Conservation (phyloP, 2,888 invertebrate genomes). For the Phasia obesa region DNA sequence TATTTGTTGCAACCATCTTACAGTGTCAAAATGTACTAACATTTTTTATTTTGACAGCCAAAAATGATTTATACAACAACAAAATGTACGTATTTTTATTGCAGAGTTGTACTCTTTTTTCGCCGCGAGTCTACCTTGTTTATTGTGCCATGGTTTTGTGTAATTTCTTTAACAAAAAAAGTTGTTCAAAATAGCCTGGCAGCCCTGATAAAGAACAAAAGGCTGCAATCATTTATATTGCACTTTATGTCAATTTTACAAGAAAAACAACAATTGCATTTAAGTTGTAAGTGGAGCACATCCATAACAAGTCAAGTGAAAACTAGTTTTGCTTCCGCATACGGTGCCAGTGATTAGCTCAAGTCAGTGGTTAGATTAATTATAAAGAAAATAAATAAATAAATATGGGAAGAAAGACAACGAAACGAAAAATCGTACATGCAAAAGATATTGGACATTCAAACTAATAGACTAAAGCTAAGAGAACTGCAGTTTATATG, state of each 20-base stretch:
- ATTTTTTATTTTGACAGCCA: too few relatives aligned
- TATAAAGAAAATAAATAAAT: constrained; percentile 62
- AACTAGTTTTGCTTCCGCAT: constrained; percentile 73
- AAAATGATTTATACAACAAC: too few relatives aligned
- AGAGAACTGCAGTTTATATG: constrained; percentile 23
- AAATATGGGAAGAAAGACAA: constrained; percentile 61
- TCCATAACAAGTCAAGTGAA: constrained; percentile 73
- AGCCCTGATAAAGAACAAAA: constrained; percentile 38
- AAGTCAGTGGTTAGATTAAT: constrained; percentile 63
- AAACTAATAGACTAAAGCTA: constrained; percentile 8
- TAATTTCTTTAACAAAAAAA: neutral
- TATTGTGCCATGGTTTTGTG: neutral
- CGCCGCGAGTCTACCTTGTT: too few relatives aligned
- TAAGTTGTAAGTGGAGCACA: constrained; percentile 73
- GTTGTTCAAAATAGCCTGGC: constrained; percentile 26
- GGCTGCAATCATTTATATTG: constrained; percentile 46
- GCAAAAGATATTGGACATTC: constrained; percentile 55
- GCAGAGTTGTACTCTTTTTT: too few relatives aligned
- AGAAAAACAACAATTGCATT: constrained; percentile 57
- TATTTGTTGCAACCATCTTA: too few relatives aligned
- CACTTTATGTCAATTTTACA: constrained; percentile 55
- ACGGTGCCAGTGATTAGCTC: constrained; percentile 65
- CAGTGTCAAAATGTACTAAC: too few relatives aligned
- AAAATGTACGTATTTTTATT: too few relatives aligned
- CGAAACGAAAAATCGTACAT: constrained; percentile 44